Evolutionary conservation across 2,797 vertebrate genomes (phyloP).

Genomic region (Semotilus atromaculatus): DNA sequence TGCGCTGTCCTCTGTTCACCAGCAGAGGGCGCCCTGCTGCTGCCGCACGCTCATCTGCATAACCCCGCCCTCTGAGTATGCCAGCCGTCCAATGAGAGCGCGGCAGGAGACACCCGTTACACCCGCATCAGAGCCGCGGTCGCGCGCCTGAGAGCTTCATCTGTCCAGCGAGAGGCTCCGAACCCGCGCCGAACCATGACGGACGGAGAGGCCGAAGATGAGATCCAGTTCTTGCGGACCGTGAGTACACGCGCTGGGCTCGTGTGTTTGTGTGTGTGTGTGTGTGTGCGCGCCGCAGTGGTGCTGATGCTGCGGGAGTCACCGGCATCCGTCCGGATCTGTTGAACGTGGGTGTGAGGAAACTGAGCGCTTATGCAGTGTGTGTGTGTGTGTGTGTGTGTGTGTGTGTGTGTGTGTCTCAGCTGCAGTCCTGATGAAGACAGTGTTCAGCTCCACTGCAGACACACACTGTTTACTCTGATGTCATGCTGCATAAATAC

Average conservation of each 20-base stretch:
- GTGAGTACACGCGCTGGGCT: conserved; percentile 68
- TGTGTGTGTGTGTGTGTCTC: neutral
- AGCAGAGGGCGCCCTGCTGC: conserved; percentile 53
- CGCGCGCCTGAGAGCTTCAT: conserved; percentile 51
- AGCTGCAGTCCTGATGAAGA: neutral
- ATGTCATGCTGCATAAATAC: conserved; percentile 13
- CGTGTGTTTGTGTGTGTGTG: neutral
- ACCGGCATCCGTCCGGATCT: conserved; percentile 58
- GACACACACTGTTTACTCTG: neutral
- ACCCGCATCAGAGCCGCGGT: conserved; percentile 45
- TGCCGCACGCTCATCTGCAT: conserved; percentile 50
- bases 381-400: too few species aligned
- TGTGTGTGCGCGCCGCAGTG: neutral
- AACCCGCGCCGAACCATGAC: conserved; percentile 71
- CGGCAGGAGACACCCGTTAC: conserved; percentile 44
- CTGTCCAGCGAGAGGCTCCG: conserved; percentile 35
- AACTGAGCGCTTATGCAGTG: neutral
- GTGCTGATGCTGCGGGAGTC: conserved; percentile 57
- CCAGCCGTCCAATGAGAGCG: conserved; percentile 54
- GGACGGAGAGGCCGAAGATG: conserved; percentile 81
- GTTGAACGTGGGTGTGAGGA: conserved; percentile 31
- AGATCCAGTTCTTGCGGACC: conserved; percentile 82
- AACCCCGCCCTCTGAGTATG: conserved; percentile 59
- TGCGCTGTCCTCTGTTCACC: neutral
- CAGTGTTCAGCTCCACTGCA: conserved; percentile 2